These are phyloP conservation scores for Festucalex cinctus DNA, from an alignment of 2,113 vertebrate species.

Conservation along the genomic window DNA sequence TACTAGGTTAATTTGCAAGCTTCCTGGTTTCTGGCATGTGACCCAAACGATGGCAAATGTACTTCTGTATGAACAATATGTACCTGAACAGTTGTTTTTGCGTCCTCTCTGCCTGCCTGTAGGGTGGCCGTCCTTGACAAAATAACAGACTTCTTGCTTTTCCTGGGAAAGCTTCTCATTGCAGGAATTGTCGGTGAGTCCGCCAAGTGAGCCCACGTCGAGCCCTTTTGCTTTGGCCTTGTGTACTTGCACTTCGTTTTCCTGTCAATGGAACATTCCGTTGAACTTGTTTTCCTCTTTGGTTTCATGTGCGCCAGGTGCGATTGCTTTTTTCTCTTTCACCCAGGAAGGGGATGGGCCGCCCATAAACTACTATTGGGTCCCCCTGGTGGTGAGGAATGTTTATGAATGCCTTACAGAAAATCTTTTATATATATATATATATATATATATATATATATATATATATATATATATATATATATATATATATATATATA, in stretches of 20 bases:
- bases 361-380: constrained; percentile 89
- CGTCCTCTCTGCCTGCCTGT: constrained; percentile 24
- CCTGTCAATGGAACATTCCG: too few relatives aligned
- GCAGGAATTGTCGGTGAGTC: constrained; percentile 88
- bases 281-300: background rate
- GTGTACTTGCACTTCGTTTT: background rate
- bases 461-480: too few relatives aligned
- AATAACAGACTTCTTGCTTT: constrained; percentile 90
- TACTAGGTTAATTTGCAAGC: constrained; percentile 1
- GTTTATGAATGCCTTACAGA: too few relatives aligned
- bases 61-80: too few relatives aligned
- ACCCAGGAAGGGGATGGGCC: constrained; percentile 81
- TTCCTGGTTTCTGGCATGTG: background rate
- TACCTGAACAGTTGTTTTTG: too few relatives aligned
- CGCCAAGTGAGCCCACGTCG: too few relatives aligned
- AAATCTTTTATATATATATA: too few relatives aligned
- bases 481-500: too few relatives aligned
- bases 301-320: constrained; percentile 69
- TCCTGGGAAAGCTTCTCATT: constrained; percentile 91
- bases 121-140: constrained; percentile 94
- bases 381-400: constrained; percentile 87
- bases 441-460: too few relatives aligned
- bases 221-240: too few relatives aligned
- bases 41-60: too few relatives aligned
- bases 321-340: constrained; percentile 91